Evolutionary conservation across 2,113 vertebrate species (phyloP).

Genomic region (Harpagus bidentatus): DNA sequence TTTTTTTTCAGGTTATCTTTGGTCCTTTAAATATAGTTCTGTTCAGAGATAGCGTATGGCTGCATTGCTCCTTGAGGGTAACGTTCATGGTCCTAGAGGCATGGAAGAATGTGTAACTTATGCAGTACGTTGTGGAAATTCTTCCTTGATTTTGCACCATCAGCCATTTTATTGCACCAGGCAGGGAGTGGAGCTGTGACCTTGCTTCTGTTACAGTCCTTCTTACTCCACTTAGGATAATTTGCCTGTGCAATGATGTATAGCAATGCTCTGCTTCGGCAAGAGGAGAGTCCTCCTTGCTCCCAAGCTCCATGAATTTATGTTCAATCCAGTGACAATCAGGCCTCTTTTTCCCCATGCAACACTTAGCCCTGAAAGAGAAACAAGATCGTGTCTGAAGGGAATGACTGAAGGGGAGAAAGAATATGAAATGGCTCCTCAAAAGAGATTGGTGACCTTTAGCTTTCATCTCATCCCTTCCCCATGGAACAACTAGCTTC

Average conservation of each 20-base stretch:
- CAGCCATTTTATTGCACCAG: not conserved
- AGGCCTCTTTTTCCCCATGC: not conserved
- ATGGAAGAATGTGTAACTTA: not conserved
- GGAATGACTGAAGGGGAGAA: not conserved
- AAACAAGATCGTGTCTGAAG: not conserved
- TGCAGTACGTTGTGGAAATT: not conserved
- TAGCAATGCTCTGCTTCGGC: not conserved
- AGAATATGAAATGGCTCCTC: not conserved
- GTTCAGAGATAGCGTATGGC: not conserved
- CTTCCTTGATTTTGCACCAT: not conserved
- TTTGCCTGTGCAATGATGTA: not conserved
- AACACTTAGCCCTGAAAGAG: not conserved
- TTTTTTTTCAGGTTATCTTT: not conserved
- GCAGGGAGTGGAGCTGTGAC: not conserved
- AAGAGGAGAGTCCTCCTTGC: not conserved
- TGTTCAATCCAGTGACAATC: not conserved
- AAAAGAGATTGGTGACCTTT: not conserved
- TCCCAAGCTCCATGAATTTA: not conserved
- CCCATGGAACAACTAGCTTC: not conserved
- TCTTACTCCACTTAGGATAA: not conserved
- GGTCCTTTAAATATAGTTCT: not conserved
- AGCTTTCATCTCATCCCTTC: not conserved
- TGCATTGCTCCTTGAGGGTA: not conserved
- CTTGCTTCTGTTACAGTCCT: not conserved
- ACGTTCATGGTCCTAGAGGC: not conserved